Evolutionary conservation across 1,140 invertebrate species (phyloP), one percentile per base, ranked within the genome.

Genomic region (Penaeus chinensis): DNA sequence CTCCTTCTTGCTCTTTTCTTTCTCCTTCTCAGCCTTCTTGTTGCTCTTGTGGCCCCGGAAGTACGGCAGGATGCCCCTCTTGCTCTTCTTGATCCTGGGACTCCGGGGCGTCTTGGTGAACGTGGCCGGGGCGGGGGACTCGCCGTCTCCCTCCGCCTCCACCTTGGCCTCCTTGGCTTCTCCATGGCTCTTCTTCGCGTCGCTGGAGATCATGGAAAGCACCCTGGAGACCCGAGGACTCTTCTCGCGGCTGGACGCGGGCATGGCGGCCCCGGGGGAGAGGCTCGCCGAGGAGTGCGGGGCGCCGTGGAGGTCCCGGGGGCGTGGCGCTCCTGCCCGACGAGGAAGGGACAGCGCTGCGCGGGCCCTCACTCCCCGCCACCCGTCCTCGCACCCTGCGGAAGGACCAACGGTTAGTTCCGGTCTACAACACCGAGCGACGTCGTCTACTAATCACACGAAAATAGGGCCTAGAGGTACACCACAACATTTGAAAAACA

Each of bases 11-110:
- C 27, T 77, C 79, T 65, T 60, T 24, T 86, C 84, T 47, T 66
- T 71, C 24, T 69, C 84, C 61, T 87, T 87, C 65, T 77, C 85
- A 32, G 66, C 69, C 66, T 87, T 82, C 80, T 84, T 88, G 42
- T 19, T 42, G n/a, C 63, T 62, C 60, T 71, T 83, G 60, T 82
- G 86, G 10, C 79, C 66, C 37, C 80, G 37, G n/a, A 87, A 54
- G 60, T 78, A 77, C 74, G 86, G 80, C 27, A 87, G 27, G 20
- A 87, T 47, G 74, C 86, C 62, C 86, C 81, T 87, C 66, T 71
- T 84, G 63, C 27, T 79, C 82, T 88, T 88, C 76, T 88, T 84
- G 11, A 24, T 20, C 65, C 69, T 83, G 22, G n/a, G 32, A 32
- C 42, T 69, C 20, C 37, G n/a, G 27, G 27, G 10, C 32, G 27